These are phyloP conservation scores for Holothuria leucospilota DNA, from an alignment of 53 echinoderm and acorn worm genomes.

Conservation along the genomic window DNA sequence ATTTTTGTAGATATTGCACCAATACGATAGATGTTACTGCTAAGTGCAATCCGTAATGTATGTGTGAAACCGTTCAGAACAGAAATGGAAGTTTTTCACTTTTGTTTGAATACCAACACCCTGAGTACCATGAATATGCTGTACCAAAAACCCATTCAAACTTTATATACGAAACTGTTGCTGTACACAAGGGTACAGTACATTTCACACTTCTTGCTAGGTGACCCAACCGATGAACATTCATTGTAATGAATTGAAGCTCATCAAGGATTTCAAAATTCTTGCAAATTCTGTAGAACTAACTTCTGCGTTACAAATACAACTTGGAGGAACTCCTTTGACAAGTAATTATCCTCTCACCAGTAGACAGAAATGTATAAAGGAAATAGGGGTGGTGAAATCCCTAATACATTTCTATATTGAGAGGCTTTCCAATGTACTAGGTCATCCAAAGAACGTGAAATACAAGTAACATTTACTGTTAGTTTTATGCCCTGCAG, in stretches of 20 bases:
- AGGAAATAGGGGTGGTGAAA: background rate
- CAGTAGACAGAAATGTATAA: too few relatives aligned
- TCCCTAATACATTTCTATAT: constrained; percentile 59
- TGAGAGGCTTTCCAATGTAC: constrained; percentile 68
- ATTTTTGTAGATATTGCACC: too few relatives aligned
- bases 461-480: background rate
- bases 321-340: too few relatives aligned
- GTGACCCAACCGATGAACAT: constrained; percentile 55
- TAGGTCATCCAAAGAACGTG: too few relatives aligned
- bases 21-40: too few relatives aligned
- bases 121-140: constrained; percentile 60
- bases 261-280: constrained; percentile 16
- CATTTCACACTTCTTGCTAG: constrained; percentile 18
- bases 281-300: constrained; percentile 56
- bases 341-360: too few relatives aligned
- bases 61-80: too few relatives aligned
- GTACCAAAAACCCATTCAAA: constrained; percentile 58
- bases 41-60: too few relatives aligned
- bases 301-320: too few relatives aligned
- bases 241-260: constrained; percentile 50
- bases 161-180: constrained; percentile 63
- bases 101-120: constrained; percentile 46
- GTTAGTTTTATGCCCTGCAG: constrained; percentile 52
- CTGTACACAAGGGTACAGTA: constrained; percentile 52
- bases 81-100: too few relatives aligned